Evolutionary conservation across 2,888 invertebrate genomes (phyloP).

Genomic region (Plusia festucae): DNA sequence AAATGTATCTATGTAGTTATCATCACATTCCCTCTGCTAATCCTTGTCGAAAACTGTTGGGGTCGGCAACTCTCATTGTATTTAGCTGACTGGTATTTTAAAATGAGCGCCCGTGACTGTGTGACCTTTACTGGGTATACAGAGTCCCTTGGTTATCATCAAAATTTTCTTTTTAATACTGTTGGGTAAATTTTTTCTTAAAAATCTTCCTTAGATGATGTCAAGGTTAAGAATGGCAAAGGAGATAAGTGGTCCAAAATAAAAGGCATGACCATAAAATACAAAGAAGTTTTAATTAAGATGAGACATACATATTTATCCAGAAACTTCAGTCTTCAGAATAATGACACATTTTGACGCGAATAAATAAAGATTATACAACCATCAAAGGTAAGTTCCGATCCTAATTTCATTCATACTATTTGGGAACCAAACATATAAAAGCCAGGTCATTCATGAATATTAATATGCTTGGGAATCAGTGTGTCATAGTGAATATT

Average conservation of each 20-base stretch:
- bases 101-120: too few relatives aligned
- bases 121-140: too few relatives aligned
- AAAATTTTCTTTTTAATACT: too few relatives aligned
- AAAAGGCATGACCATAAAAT: neutral
- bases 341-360: neutral
- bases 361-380: neutral
- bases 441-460: slow-evolving; percentile 15
- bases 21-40: neutral
- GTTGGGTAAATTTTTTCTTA: too few relatives aligned
- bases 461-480: slow-evolving; percentile 15
- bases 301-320: neutral
- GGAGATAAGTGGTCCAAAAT: neutral
- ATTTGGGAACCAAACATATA: slow-evolving; percentile 1
- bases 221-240: neutral
- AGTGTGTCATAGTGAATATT: slow-evolving; percentile 13
- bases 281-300: neutral
- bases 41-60: neutral
- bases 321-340: neutral
- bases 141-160: too few relatives aligned
- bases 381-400: neutral
- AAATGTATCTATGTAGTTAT: neutral
- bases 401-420: slow-evolving; percentile 1
- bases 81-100: too few relatives aligned
- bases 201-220: neutral
- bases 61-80: too few relatives aligned